Conservation (phyloP, 2,888 invertebrate genomes). For the Drosophila tripunctata region DNA sequence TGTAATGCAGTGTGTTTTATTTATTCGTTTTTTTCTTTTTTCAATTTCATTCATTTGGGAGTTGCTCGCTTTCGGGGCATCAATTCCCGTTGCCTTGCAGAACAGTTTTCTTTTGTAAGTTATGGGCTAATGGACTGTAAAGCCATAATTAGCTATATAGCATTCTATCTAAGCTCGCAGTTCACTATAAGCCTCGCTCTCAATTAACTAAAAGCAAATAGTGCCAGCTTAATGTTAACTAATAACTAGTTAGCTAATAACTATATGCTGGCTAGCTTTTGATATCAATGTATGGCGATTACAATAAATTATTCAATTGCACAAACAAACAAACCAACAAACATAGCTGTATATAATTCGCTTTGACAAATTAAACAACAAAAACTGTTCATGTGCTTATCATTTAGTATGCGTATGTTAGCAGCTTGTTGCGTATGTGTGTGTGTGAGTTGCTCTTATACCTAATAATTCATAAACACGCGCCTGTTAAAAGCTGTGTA, state of each 20-base stretch:
- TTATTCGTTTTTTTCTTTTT: not conserved
- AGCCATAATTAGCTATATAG: not conserved
- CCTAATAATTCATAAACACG: slow-evolving; percentile 57
- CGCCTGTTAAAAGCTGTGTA: slow-evolving; percentile 25
- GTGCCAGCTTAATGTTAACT: not conserved
- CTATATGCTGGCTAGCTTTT: not conserved
- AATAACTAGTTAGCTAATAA: too few species aligned
- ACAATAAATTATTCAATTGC: slow-evolving; percentile 47
- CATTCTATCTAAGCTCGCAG: not conserved
- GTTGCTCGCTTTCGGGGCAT: not conserved
- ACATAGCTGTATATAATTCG: slow-evolving; percentile 6
- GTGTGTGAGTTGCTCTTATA: slow-evolving; percentile 7
- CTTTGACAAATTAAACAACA: slow-evolving; percentile 24
- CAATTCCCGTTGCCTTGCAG: not conserved
- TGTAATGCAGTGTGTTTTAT: slow-evolving; percentile 27
- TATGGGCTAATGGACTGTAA: slow-evolving; percentile 14
- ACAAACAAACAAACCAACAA: too few species aligned
- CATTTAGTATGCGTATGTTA: slow-evolving; percentile 7
- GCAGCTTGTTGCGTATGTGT: not conserved
- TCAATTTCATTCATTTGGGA: slow-evolving; percentile 1
- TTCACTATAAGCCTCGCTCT: not conserved
- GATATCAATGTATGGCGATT: not conserved
- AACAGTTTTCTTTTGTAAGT: not conserved
- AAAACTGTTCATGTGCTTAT: slow-evolving; percentile 18
- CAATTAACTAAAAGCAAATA: slow-evolving; percentile 30